Evolutionary conservation across 2,888 invertebrate genomes (phyloP), one percentile per base, ranked within the genome.

Genomic region (Ernsta delagoae): DNA sequence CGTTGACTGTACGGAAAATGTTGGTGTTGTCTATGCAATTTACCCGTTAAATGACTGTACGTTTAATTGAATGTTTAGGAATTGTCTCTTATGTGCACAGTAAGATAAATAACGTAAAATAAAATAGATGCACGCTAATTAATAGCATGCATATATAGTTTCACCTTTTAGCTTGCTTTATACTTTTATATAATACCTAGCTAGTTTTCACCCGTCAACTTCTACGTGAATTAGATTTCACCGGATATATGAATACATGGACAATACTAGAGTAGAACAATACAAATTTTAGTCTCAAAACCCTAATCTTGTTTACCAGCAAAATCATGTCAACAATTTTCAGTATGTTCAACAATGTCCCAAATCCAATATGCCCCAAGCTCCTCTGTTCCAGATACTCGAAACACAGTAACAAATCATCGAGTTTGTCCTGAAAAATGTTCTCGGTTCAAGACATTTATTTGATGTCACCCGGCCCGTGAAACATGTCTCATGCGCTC

Each of bases 401-500:
- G n/a, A n/a, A 62, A 8, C 53, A 45, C 36, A 57, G 54, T 41
- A 50, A 31, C 68, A 68, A 68, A 68, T 68, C 68, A 63, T 11
- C 50, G 68, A 68, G 62, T 73, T 70, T 65, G 59, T 60, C 60
- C 72, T 84, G 86, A 86, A 78, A 81, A 85, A 87, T 86, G 78
- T 78, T 76, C 63, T 65, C 64, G 57, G 67, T 66, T 71, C 68
- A 66, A 74, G 84, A 86, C 87, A 83, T 87, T 83, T 83, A 87
- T 87, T 85, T 84, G 84, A 87, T 84, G 79, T 82, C 79, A 82
- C 74, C 77, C 75, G 73, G 80, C 79, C 73, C 75, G 77, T 82
- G 83, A 86, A 80, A 78, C 78, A 86, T 84, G 80, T 64, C 56
- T 70, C 59, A 63, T 68, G 72, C 70, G 73, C 70, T 70, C 72